Conservation (phyloP, 2,797 vertebrate species). For the Pelodytes ibericus region DNA sequence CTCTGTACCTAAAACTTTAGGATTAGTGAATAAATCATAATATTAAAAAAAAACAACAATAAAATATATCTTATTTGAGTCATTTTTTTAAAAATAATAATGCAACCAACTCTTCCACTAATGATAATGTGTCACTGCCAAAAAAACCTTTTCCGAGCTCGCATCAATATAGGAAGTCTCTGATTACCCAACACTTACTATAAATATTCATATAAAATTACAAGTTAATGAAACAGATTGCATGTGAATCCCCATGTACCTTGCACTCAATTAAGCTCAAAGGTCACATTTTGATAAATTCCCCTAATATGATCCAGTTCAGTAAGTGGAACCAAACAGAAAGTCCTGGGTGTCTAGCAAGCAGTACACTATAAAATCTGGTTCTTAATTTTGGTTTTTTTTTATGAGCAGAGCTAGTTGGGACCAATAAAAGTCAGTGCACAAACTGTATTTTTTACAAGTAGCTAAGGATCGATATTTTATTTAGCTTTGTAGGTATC, state of each 20-base stretch:
- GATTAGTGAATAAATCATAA: too few relatives aligned
- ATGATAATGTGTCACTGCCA: too few relatives aligned
- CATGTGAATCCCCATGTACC: slow-evolving; percentile 21
- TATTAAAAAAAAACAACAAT: too few relatives aligned
- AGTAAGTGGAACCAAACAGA: slow-evolving; percentile 38
- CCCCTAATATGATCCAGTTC: slow-evolving; percentile 37
- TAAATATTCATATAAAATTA: slow-evolving; percentile 37
- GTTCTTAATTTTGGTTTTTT: slow-evolving; percentile 18
- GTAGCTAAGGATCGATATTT: slow-evolving; percentile 46
- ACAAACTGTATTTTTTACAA: slow-evolving; percentile 42
- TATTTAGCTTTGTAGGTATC: slow-evolving; percentile 37
- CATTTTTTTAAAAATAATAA: too few relatives aligned
- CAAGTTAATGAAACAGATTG: slow-evolving; percentile 45
- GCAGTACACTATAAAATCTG: slow-evolving; percentile 36
- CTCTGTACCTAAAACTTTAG: too few relatives aligned
- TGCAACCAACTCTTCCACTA: too few relatives aligned
- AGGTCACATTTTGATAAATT: slow-evolving; percentile 47
- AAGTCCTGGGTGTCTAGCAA: not conserved
- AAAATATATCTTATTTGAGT: too few relatives aligned
- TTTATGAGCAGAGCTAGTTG: slow-evolving; percentile 29
- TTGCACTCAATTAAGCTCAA: slow-evolving; percentile 33
- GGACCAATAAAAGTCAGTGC: slow-evolving; percentile 38
- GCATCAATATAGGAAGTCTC: not conserved
- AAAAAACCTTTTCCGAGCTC: not conserved
- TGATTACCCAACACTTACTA: not conserved